Base-by-base conservation (phyloP, 2,888 invertebrate species). In the Polylopha cassiicola region DNA sequence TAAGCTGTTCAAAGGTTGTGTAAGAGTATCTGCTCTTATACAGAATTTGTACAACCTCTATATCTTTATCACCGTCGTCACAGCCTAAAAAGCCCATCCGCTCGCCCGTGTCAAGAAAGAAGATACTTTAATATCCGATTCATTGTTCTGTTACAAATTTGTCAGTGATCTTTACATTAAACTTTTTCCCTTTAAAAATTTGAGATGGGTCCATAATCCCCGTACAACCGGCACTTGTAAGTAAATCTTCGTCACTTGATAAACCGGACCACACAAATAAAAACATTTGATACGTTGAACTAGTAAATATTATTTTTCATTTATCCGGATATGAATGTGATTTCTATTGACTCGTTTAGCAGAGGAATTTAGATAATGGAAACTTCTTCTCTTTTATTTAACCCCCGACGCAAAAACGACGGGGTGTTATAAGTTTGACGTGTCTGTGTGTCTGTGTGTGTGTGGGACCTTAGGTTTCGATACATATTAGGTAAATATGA, bases 101-200 rank as follows among this genome's bases (percentile, higher is more conserved):
- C 72, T 80, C 67, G 73, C 70, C 76, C 74, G 76, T 75, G 75
- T 79, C 85, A 76, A 73, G 84, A 79, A 85, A 85, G 70, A 61
- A 62, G 82, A 85, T 84, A 82, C 81, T 79, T 79, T 81, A 78
- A 82, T 81, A 80, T 81, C 82, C 80, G 73, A 84, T 74, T 82
- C 84, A 84, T 84, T 85, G 84, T 84, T 81, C 82, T 84, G 85
- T 84, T 82, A 84, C 82, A 85, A 85, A 85, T 84, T 84, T 84
- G 84, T 85, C 82, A 85, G 82, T 77, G 84, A 85, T 85, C 84
- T 82, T 82, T 70, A 81, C 79, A 84, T 79, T 73, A 73, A 80
- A 80, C 76, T 79, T 81, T 84, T 82, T 78, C 68, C 68, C 70
- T 69, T 77, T 75, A 74, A 72, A 73, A 84, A 82, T 68, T 73